These are phyloP conservation scores for Motacilla alba DNA, from an alignment of 2,113 vertebrate genomes.

Conservation along the genomic window DNA sequence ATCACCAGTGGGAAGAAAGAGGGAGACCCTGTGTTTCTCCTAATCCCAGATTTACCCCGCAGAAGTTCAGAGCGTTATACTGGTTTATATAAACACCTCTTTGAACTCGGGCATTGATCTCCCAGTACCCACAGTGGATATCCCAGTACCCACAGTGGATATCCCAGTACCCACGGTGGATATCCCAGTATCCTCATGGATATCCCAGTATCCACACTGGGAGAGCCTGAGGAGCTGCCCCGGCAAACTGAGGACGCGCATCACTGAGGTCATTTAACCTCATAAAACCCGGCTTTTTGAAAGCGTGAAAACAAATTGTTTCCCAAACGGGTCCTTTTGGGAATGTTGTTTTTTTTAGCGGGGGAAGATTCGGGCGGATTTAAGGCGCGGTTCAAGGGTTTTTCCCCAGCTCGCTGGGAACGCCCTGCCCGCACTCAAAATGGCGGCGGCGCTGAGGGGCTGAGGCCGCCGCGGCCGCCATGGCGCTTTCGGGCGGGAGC, in stretches of 20 bases:
- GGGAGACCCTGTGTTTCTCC: not conserved
- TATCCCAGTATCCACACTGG: not conserved
- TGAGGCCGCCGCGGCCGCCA: not conserved
- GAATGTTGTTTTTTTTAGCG: accelerated
- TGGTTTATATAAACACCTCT: not conserved
- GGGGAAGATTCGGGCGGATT: too few species aligned
- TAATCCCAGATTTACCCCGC: not conserved
- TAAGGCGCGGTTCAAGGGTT: accelerated
- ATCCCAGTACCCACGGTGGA: not conserved
- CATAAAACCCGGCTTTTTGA: accelerated
- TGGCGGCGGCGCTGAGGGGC: not conserved
- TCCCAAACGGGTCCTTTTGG: accelerated
- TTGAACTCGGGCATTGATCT: not conserved
- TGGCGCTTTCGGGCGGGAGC: not conserved
- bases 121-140: accelerated
- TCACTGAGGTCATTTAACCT: accelerated
- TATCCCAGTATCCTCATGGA: too few species aligned
- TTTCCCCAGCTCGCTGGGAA: accelerated
- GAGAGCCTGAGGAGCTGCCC: not conserved
- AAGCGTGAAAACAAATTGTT: accelerated
- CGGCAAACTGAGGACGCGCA: not conserved
- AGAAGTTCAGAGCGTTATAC: not conserved
- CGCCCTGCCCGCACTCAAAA: not conserved
- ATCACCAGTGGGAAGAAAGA: not conserved
- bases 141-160: not conserved